phyloP scores from a whole-genome alignment of 2,797 vertebrate genomes.

The Thunnus albacares region DNA sequence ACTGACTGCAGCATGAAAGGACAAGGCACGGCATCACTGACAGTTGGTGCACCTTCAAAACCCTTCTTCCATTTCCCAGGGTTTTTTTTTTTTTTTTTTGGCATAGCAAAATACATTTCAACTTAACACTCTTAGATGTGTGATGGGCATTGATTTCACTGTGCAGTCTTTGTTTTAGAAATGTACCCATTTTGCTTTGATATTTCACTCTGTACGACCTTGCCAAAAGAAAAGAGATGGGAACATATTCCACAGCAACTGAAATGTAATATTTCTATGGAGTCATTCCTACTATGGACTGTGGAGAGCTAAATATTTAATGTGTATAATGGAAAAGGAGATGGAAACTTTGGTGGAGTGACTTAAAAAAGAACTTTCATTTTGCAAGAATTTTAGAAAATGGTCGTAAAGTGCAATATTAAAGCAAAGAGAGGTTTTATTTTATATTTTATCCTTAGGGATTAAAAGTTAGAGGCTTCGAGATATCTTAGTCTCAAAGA shows the following conservation, averaged over 20 bases:
- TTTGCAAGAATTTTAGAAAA: constrained; percentile 53
- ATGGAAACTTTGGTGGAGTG: constrained; percentile 55
- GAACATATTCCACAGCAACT: constrained; percentile 48
- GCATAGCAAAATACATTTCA: constrained; percentile 66
- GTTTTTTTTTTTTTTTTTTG: constrained; percentile 52
- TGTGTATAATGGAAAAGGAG: constrained; percentile 69
- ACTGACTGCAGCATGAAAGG: constrained; percentile 75
- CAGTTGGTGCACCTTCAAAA: constrained; percentile 70
- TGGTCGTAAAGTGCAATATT: constrained; percentile 49
- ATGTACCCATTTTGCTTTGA: constrained; percentile 75
- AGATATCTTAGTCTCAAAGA: constrained; percentile 25
- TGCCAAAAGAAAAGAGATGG: constrained; percentile 49
- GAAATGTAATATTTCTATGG: constrained; percentile 54
- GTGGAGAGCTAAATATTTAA: constrained; percentile 74
- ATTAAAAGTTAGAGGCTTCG: constrained; percentile 39
- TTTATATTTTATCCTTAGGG: constrained; percentile 26
- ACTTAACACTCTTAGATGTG: constrained; percentile 69
- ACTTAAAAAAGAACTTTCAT: constrained; percentile 50
- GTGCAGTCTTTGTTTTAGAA: constrained; percentile 70
- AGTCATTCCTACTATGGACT: constrained; percentile 51
- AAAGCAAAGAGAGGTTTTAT: constrained; percentile 39
- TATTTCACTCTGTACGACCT: constrained; percentile 62
- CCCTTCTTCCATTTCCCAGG: constrained; percentile 49
- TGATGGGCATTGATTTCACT: constrained; percentile 73
- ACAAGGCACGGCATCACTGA: constrained; percentile 60